These are phyloP conservation scores for Conchocele bisecta DNA, from an alignment of 2,888 invertebrate genomes.

Conservation along the genomic window DNA sequence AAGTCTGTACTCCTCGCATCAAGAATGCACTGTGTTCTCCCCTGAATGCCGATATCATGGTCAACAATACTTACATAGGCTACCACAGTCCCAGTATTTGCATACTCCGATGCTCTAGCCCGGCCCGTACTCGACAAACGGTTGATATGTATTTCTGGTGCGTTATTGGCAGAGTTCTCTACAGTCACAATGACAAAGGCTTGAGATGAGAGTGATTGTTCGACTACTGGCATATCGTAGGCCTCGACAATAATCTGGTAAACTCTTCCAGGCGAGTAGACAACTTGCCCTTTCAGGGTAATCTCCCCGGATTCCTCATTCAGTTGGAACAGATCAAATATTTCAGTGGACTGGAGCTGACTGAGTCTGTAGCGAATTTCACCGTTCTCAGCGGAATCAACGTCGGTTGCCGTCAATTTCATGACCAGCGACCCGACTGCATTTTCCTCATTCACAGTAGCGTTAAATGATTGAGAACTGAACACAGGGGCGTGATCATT, in stretches of 20 bases:
- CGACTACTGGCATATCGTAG: constrained; percentile 65
- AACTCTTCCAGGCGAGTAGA: constrained; percentile 62
- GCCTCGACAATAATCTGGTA: constrained; percentile 71
- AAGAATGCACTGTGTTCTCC: constrained; percentile 82
- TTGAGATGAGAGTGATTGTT: constrained; percentile 67
- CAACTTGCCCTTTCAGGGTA: constrained; percentile 61
- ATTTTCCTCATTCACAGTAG: constrained; percentile 59
- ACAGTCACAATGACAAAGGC: constrained; percentile 83
- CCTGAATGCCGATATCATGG: constrained; percentile 72
- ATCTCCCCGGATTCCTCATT: constrained; percentile 68
- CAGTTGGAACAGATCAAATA: constrained; percentile 64
- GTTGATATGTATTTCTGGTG: constrained; percentile 86
- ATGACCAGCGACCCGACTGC: constrained; percentile 49
- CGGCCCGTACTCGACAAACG: constrained; percentile 57
- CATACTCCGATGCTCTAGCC: constrained; percentile 67
- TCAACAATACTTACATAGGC: constrained; percentile 71
- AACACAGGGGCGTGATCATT: constrained; percentile 70
- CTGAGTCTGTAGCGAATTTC: constrained; percentile 83
- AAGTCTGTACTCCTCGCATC: constrained; percentile 56
- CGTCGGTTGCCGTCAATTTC: constrained; percentile 90
- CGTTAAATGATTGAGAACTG: constrained; percentile 49
- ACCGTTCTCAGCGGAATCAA: constrained; percentile 91
- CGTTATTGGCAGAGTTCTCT: constrained; percentile 95
- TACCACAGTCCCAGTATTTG: constrained; percentile 71
- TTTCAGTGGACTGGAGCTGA: constrained; percentile 63